Conservation (phyloP, 2,888 invertebrate species). For the Entomobrya proxima region DNA sequence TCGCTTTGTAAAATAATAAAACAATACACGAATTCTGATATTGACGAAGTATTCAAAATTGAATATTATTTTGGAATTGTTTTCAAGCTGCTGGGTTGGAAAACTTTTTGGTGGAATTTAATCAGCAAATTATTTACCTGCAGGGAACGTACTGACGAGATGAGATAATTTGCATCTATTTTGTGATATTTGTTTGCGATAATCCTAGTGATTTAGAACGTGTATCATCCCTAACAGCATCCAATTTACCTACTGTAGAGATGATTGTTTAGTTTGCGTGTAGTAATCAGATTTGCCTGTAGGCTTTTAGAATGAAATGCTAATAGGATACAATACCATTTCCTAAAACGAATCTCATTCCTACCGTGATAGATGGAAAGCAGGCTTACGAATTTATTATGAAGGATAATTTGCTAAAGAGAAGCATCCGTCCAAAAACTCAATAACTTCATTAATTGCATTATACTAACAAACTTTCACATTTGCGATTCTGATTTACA, state of each 20-base stretch:
- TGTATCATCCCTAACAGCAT: not conserved
- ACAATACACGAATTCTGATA: too few relatives aligned
- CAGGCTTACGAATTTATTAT: not conserved
- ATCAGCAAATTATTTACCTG: not conserved
- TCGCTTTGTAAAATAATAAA: too few relatives aligned
- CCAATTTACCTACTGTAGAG: constrained; percentile 30
- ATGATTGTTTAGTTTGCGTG: constrained; percentile 6
- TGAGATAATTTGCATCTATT: not conserved
- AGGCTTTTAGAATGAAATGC: constrained; percentile 17
- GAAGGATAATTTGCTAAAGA: constrained; percentile 24
- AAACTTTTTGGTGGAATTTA: too few relatives aligned
- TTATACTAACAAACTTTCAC: constrained; percentile 45
- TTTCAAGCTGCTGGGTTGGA: too few relatives aligned
- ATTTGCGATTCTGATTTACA: constrained; percentile 11
- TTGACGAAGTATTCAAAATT: too few relatives aligned
- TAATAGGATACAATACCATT: not conserved
- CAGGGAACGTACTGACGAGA: not conserved
- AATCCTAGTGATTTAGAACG: not conserved
- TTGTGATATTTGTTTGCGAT: too few relatives aligned
- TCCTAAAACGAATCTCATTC: not conserved
- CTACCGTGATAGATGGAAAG: not conserved
- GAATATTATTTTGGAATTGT: too few relatives aligned
- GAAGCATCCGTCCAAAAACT: not conserved
- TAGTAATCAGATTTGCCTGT: constrained; percentile 8
- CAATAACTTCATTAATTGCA: constrained; percentile 43